Percentiles rank a stretch among this genome's conserved stretches.
phyloP scores from a whole-genome alignment of 2,888 invertebrate genomes.

The Acrocyrtus sp. region DNA sequence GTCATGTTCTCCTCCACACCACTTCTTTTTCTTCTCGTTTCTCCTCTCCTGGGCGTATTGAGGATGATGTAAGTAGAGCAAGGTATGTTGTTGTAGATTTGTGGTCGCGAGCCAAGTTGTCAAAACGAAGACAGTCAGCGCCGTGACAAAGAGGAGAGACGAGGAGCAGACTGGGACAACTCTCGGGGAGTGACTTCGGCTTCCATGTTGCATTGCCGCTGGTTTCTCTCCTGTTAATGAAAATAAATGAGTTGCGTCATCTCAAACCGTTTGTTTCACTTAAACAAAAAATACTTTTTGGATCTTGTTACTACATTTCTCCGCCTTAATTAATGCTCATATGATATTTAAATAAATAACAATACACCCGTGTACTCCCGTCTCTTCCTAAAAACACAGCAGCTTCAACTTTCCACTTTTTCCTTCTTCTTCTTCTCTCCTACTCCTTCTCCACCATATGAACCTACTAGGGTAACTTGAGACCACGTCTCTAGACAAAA shows the following conservation, averaged over 20 bases:
- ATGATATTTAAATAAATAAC: neutral
- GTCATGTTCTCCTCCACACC: no score
- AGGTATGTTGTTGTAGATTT: constrained; percentile 47
- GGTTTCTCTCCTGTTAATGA: constrained; percentile 64
- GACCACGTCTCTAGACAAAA: no score
- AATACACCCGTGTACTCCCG: neutral
- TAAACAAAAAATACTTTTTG: constrained; percentile 19
- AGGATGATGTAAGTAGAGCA: constrained; percentile 33
- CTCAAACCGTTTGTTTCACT: constrained; percentile 39
- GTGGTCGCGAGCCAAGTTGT: constrained; percentile 58
- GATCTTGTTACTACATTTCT: neutral
- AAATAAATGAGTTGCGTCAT: constrained; percentile 53
- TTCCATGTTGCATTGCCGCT: constrained; percentile 64
- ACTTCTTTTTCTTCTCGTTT: constrained; percentile 11
- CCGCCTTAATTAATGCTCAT: neutral
- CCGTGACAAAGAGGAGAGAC: constrained; percentile 58
- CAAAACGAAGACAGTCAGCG: constrained; percentile 54
- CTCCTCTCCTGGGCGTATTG: constrained; percentile 23
- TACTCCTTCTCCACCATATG: no score
- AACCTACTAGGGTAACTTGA: no score
- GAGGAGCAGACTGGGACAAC: constrained; percentile 43
- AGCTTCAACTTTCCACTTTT: no score
- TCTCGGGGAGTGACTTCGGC: constrained; percentile 57
- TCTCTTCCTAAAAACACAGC: neutral
- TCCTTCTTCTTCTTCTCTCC: no score